A percentile compares a stretch with the other conserved stretches of the same genome.
phyloP scores from a whole-genome alignment of 2,888 invertebrate genomes.

The Ochropleura plecta region DNA sequence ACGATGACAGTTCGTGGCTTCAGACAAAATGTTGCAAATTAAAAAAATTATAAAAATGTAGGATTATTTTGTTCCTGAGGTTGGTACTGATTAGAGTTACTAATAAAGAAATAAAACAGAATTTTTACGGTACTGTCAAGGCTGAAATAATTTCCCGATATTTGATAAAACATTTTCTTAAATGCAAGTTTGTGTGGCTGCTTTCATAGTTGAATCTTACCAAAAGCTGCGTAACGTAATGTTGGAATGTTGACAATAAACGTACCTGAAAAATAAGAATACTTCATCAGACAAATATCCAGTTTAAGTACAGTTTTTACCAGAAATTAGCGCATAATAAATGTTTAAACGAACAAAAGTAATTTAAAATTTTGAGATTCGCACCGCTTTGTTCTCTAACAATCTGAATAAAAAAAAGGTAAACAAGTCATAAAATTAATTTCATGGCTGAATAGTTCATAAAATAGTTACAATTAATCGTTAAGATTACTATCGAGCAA shows the following conservation, averaged over 20 bases:
- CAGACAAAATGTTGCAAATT: too few relatives aligned
- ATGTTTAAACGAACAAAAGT: not conserved
- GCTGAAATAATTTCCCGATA: too few relatives aligned
- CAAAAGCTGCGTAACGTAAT: not conserved
- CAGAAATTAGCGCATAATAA: not conserved
- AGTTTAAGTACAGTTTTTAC: not conserved
- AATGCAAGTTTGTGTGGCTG: not conserved
- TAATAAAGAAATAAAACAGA: too few relatives aligned
- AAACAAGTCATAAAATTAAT: slow-evolving; percentile 43
- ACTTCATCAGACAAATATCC: slow-evolving; percentile 12
- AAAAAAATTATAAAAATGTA: too few relatives aligned
- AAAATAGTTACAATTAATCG: slow-evolving; percentile 53
- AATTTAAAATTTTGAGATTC: not conserved
- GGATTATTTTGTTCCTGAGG: too few relatives aligned
- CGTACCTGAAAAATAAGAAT: slow-evolving; percentile 54
- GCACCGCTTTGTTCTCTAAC: not conserved
- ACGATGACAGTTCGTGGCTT: too few relatives aligned
- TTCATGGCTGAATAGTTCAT: slow-evolving; percentile 52
- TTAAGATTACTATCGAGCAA: slow-evolving; percentile 50
- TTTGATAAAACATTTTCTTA: too few relatives aligned
- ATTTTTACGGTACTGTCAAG: too few relatives aligned
- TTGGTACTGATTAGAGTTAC: too few relatives aligned
- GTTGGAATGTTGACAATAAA: not conserved
- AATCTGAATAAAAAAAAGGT: slow-evolving; percentile 16
- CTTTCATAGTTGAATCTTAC: slow-evolving; percentile 33